phyloP scores from a whole-genome alignment of 1,140 invertebrate species.

The Lasioglossum albipes region DNA sequence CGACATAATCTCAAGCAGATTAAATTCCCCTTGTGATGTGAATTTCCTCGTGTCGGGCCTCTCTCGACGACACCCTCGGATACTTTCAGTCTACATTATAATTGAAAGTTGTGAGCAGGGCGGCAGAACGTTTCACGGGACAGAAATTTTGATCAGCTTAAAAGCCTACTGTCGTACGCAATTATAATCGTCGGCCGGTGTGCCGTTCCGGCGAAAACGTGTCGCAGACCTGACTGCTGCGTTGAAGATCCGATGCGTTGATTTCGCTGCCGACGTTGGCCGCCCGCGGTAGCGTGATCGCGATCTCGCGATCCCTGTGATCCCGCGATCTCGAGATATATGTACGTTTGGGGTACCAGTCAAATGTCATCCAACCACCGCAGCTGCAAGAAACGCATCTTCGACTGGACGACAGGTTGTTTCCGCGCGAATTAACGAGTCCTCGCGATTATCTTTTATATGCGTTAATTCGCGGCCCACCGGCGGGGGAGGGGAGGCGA shows the following conservation, averaged over 20 bases:
- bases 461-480: slow-evolving; percentile 65
- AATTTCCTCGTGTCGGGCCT: background rate
- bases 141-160: background rate
- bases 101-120: background rate
- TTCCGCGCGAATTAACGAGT: slow-evolving; percentile 69
- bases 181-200: slow-evolving; percentile 13
- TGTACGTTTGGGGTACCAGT: slow-evolving; percentile 11
- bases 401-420: slow-evolving; percentile 66
- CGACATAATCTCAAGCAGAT: background rate
- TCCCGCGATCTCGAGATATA: background rate
- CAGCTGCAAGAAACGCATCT: slow-evolving; percentile 14
- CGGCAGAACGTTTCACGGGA: background rate
- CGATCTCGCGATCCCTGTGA: background rate
- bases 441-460: slow-evolving; percentile 66
- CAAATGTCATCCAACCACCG: slow-evolving; percentile 1
- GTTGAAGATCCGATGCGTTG: slow-evolving; percentile 13
- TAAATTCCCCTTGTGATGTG: background rate
- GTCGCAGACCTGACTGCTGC: too few species aligned
- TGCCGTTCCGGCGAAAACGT: background rate
- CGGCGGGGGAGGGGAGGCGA: background rate
- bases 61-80: background rate
- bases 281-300: background rate
- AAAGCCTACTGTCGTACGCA: slow-evolving; percentile 31
- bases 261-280: slow-evolving; percentile 18
- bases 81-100: background rate